Evolutionary conservation across 2,888 invertebrate genomes (phyloP), one percentile per base, ranked within the genome.

Genomic region (Alentia gelatinosa): DNA sequence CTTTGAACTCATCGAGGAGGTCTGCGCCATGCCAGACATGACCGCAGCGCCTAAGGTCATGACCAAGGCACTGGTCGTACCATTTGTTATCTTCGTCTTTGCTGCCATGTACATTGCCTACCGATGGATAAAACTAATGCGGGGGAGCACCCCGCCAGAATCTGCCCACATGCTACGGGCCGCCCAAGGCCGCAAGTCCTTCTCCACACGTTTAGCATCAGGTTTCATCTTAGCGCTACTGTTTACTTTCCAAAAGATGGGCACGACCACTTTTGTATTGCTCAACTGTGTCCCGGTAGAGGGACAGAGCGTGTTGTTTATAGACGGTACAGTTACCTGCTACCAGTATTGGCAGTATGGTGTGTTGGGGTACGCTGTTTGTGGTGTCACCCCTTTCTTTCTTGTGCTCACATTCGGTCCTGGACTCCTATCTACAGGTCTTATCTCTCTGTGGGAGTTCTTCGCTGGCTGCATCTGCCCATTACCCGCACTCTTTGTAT

Each of bases 191-290:
- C 63, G 91, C n/a, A 92, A 91, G 47, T 84, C 92, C 12, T 90
- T 92, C 26, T 50, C 40, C 50, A 90, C 92, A 23, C 89, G 92
- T 19, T 90, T 93, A 4, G 42, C 91, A 9, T 92, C 93, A 23
- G 93, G 92, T 0, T 91, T 92, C 79, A 91, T 93, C 26, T 89
- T 93, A 19, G 92, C 92, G 0, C 74, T 92, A 26, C 75, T 93
- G 68, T 93, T 92, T 47, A 92, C 90, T 74, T 93, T 91, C 90
- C 93, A 93, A 88, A 93, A 93, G 68, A 83, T 93, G 42, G 92
- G 91, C 1, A 92, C 91, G 12, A 92, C 93, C 23, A 90, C 92
- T 26, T 93, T 93, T 86, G 92, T 91, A 15, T 83, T 93, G 63
- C 91, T 93, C 74, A 93, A 92, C 91, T 93, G 93, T 84, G 93